Evolutionary conservation across 2,113 vertebrate genomes (phyloP).

Genomic region (Motacilla alba): DNA sequence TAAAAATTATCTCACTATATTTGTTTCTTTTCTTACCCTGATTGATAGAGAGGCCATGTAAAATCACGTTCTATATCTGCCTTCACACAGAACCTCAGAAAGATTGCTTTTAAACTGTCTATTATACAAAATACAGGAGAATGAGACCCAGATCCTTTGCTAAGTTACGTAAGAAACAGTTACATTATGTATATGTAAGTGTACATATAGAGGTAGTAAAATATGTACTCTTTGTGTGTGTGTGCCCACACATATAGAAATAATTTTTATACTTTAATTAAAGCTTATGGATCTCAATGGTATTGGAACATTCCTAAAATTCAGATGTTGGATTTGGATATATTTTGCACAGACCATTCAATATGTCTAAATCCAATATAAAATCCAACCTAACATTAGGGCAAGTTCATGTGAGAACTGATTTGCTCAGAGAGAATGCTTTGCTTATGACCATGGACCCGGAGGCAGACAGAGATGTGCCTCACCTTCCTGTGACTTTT

Average conservation of each 20-base stretch:
- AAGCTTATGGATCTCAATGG: not conserved
- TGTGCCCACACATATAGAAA: not conserved
- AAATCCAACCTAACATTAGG: not conserved
- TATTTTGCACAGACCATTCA: not conserved
- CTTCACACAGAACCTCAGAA: not conserved
- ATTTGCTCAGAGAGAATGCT: not conserved
- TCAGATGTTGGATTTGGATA: not conserved
- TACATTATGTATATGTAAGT: not conserved
- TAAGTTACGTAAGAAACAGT: not conserved
- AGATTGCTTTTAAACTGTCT: not conserved
- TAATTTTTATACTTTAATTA: not conserved
- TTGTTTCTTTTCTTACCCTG: not conserved
- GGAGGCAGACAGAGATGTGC: not conserved
- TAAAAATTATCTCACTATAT: not conserved
- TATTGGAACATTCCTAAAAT: not conserved
- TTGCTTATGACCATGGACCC: not conserved
- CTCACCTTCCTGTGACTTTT: not conserved
- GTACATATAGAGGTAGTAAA: accelerated
- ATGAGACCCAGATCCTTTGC: not conserved
- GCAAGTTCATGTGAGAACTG: not conserved
- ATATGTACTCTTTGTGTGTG: not conserved
- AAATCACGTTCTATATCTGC: not conserved
- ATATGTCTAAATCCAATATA: not conserved
- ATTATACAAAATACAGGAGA: not conserved
- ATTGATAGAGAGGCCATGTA: not conserved